Base-by-base conservation (phyloP, 2,113 vertebrate genomes). In the Cardinalis cardinalis region DNA sequence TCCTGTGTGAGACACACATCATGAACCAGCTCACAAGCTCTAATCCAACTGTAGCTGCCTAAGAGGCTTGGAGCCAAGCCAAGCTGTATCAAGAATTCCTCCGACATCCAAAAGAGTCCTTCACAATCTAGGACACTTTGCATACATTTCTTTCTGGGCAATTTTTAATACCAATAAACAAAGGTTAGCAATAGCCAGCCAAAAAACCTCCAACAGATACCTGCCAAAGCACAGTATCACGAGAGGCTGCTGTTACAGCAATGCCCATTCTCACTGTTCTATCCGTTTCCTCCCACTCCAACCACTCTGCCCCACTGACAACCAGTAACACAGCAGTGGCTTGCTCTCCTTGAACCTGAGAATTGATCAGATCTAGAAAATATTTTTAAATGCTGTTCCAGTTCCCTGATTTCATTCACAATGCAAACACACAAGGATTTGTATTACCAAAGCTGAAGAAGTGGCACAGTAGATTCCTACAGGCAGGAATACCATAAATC, bases 241-340 rank as follows among this genome's bases (percentile, higher is more conserved):
- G 1, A 21, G 0, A 11, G 0, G 8, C 28, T 65, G 61, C 65
- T 6, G 6, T 63, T 25, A 48, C 1, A 61, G 56, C 52, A 66
- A 34, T 0, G 7, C 17, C 55, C 0, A 0, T 65, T 73, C 56
- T 64, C 0, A 0, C 40, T 49, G 2, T 58, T 61, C 78, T 31
- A n/a, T 41, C 44, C 1, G 0, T 44, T 82, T 66, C 66, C 55
- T 80, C 70, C 52, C 5, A 18, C 23, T 82, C 28, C 65, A 59
- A n/a, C 32, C 48, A 10, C 24, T 80, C 46, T 21, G 12, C 29
- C 34, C 56, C 46, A 44, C 25, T 38, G 82, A 61, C 24, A 26
- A 55, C 7, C 24, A 46, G 10, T 48, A 23, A 73, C 43, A 29
- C 15, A 74, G 82, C 34, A 60, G 38, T 3, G 1, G 20, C 25